A percentile compares a stretch with the other conserved stretches of the same genome.
Evolutionary conservation across 2,797 vertebrate species (phyloP).

Genomic region (Darevskia mixta): DNA sequence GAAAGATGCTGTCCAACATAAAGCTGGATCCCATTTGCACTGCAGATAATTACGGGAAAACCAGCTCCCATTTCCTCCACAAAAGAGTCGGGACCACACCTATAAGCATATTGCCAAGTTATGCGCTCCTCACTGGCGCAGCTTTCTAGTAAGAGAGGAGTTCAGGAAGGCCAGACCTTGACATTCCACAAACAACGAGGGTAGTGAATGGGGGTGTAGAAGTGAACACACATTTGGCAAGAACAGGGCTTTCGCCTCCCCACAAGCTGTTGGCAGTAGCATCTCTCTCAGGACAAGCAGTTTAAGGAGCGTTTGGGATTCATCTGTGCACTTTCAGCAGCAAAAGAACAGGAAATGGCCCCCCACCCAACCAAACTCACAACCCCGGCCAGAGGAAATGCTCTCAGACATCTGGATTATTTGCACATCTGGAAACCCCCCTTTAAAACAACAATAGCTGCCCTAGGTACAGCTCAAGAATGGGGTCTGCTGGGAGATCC

Average conservation of each 20-base stretch:
- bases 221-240: not conserved
- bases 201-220: not conserved
- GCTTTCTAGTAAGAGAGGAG: not conserved
- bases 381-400: slow-evolving; percentile 61
- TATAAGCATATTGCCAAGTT: not conserved
- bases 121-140: not conserved
- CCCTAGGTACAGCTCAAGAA: slow-evolving; percentile 33
- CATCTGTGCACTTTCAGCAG: slow-evolving; percentile 27
- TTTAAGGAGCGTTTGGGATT: not conserved
- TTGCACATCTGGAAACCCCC: slow-evolving; percentile 68
- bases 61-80: not conserved
- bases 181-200: not conserved
- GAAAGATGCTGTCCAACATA: not conserved
- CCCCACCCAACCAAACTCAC: slow-evolving; percentile 34
- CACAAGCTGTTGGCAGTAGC: not conserved
- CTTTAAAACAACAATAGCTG: slow-evolving; percentile 38
- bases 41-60: not conserved
- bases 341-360: slow-evolving; percentile 63
- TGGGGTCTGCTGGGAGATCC: not conserved
- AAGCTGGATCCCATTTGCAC: not conserved
- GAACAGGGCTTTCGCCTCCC: not conserved
- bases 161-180: slow-evolving; percentile 15
- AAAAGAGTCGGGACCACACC: not conserved
- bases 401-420: slow-evolving; percentile 68
- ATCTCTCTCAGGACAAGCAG: not conserved